phyloP scores from a whole-genome alignment of 2,888 invertebrate genomes.

The Drosophila neutralis region DNA sequence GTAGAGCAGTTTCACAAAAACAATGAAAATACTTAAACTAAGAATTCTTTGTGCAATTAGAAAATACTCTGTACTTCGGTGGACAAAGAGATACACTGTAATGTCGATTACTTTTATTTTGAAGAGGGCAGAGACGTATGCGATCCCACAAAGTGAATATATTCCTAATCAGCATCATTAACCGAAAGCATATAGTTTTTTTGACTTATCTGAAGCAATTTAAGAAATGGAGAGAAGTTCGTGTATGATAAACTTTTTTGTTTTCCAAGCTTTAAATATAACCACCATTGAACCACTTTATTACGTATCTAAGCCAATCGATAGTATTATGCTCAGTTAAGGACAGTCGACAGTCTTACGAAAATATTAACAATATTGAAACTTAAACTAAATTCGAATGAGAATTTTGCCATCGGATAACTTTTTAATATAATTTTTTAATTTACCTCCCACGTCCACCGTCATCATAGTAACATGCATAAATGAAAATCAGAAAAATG shows the following conservation, averaged over 20 bases:
- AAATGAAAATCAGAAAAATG: constrained; percentile 47
- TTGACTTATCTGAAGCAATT: not conserved
- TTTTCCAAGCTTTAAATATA: not conserved
- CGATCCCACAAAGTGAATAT: too few relatives aligned
- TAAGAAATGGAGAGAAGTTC: not conserved
- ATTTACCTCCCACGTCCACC: not conserved
- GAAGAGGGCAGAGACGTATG: not conserved
- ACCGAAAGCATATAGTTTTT: not conserved
- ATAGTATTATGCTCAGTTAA: not conserved
- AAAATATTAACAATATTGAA: not conserved
- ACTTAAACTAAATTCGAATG: not conserved
- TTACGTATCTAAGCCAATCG: not conserved
- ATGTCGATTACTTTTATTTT: not conserved
- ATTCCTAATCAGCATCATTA: not conserved
- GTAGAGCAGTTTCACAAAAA: not conserved
- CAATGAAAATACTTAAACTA: not conserved
- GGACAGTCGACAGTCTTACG: too few relatives aligned
- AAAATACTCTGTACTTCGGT: not conserved
- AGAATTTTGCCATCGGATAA: not conserved
- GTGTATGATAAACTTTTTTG: not conserved
- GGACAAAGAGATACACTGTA: not conserved
- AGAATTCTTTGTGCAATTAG: not conserved
- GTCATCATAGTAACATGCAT: constrained; percentile 7
- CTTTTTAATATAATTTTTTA: not conserved
- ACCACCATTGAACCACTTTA: not conserved